phyloP scores from a whole-genome alignment of 1,140 invertebrate genomes.

The Sminthurides bifidus region DNA sequence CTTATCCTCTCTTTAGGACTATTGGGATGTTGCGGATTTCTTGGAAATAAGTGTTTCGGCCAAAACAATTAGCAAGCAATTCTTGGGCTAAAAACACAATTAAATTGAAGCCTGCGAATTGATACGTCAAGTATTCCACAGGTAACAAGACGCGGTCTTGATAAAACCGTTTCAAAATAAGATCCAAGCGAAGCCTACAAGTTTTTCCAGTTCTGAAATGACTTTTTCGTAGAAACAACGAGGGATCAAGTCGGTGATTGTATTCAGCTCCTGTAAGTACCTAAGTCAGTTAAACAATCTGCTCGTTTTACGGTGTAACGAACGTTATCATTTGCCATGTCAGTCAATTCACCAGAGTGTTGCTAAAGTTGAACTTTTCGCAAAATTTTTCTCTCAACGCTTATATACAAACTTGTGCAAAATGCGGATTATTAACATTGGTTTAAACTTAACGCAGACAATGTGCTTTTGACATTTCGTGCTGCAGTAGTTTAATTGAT shows the following conservation, averaged over 20 bases:
- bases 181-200: constrained; percentile 52
- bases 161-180: constrained; percentile 81
- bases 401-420: constrained; percentile 1
- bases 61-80: constrained; percentile 92
- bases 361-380: too few relatives aligned
- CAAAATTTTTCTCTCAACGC: too few relatives aligned
- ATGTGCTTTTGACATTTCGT: neutral
- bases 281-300: too few relatives aligned
- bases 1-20: constrained; percentile 80
- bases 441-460: neutral
- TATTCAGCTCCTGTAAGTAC: constrained; percentile 73
- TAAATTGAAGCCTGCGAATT: constrained; percentile 93
- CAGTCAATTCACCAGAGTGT: too few relatives aligned
- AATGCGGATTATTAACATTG: neutral
- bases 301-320: too few relatives aligned
- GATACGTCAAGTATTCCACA: constrained; percentile 97
- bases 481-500: neutral
- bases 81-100: constrained; percentile 98
- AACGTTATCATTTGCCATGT: too few relatives aligned
- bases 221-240: constrained; percentile 92
- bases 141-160: constrained; percentile 91
- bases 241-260: constrained; percentile 60
- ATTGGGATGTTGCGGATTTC: constrained; percentile 99
- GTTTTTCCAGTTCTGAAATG: constrained; percentile 95
- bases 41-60: constrained; percentile 97